Conservation (phyloP, 2,888 invertebrate species). For the Heliconius aoede region DNA sequence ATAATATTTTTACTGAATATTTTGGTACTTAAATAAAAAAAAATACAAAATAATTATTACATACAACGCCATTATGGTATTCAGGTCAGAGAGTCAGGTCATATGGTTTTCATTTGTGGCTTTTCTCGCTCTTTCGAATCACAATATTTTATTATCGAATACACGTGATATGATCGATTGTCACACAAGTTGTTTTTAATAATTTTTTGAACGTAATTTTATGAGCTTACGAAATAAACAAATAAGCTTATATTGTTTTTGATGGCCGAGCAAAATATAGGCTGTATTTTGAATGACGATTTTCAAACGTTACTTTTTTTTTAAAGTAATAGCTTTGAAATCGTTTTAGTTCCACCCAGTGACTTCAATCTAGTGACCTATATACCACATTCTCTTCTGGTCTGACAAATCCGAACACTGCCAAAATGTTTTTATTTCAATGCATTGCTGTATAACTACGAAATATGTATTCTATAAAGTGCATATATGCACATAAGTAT, state of each 20-base stretch:
- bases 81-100: no score
- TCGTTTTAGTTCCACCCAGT: slow-evolving; percentile 28
- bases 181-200: no score
- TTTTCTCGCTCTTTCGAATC: no score
- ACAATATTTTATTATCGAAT: no score
- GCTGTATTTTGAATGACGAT: slow-evolving; percentile 4
- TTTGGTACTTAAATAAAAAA: no score
- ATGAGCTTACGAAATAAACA: not conserved
- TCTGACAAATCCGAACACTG: slow-evolving; percentile 27
- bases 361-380: slow-evolving; percentile 29
- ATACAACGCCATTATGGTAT: no score
- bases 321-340: slow-evolving; percentile 31
- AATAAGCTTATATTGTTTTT: not conserved
- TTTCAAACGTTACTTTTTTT: slow-evolving; percentile 20
- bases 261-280: not conserved
- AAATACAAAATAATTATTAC: no score
- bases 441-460: not conserved
- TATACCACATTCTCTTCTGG: slow-evolving; percentile 21
- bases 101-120: no score
- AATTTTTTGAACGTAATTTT: no score
- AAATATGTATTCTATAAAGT: not conserved
- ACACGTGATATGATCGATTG: no score
- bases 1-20: no score
- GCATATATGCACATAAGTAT: no score
- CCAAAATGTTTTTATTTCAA: slow-evolving; percentile 27